Evolutionary conservation across 2,888 invertebrate genomes (phyloP).

Genomic region (Drosophila leonis): DNA sequence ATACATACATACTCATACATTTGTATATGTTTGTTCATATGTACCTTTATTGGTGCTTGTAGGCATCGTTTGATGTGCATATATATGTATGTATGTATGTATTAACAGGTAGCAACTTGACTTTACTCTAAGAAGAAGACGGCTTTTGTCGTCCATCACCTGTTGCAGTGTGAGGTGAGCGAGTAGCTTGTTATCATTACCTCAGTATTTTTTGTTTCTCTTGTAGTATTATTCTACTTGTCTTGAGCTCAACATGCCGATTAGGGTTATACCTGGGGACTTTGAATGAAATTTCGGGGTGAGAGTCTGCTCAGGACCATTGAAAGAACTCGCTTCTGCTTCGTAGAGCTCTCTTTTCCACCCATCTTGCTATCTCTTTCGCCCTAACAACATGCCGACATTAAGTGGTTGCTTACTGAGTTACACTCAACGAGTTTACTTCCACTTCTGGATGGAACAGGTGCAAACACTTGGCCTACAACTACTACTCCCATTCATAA

Average conservation of each 20-base stretch:
- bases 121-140: constrained; percentile 66
- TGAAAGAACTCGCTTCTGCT: constrained; percentile 40
- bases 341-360: constrained; percentile 1
- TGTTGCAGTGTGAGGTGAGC: constrained; percentile 62
- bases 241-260: constrained; percentile 46
- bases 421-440: constrained; percentile 47
- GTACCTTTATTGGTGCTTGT: constrained; percentile 27
- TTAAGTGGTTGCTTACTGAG: constrained; percentile 32
- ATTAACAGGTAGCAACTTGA: constrained; percentile 70
- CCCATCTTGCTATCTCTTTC: constrained; percentile 2
- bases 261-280: constrained; percentile 20
- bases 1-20: not conserved
- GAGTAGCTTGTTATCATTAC: constrained; percentile 54
- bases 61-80: constrained; percentile 55
- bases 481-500: constrained; percentile 64
- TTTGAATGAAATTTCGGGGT: constrained; percentile 55
- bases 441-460: constrained; percentile 52
- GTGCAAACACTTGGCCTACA: constrained; percentile 44
- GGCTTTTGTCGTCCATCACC: constrained; percentile 67
- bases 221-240: constrained; percentile 31
- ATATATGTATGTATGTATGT: constrained; percentile 11
- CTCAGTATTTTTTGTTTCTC: constrained; percentile 36
- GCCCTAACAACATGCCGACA: constrained; percentile 11
- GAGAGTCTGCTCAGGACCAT: constrained; percentile 52
- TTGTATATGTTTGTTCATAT: constrained; percentile 17